Conservation (phyloP, 2,888 invertebrate species). For the Pyrgus malvae region DNA sequence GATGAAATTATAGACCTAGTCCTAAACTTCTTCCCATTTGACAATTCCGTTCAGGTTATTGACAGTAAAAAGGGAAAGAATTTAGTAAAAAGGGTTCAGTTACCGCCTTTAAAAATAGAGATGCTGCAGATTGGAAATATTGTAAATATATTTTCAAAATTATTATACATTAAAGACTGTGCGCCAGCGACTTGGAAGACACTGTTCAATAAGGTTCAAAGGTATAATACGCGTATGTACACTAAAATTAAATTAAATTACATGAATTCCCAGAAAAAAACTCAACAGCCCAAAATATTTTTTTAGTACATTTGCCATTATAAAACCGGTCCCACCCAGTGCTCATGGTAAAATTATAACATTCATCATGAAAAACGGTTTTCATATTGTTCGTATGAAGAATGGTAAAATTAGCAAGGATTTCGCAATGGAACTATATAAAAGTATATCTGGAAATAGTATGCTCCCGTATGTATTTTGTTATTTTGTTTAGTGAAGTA, state of each 20-base stretch:
- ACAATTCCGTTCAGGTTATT: constrained; percentile 90
- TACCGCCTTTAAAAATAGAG: constrained; percentile 82
- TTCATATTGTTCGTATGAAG: constrained; percentile 86
- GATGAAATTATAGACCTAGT: constrained; percentile 86
- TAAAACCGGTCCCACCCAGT: constrained; percentile 88
- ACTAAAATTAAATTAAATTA: background rate
- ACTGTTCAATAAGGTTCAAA: constrained; percentile 83
- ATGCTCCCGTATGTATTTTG: constrained; percentile 84
- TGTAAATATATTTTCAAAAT: constrained; percentile 87
- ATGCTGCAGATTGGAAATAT: constrained; percentile 89
- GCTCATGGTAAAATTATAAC: constrained; percentile 89
- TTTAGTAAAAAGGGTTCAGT: constrained; percentile 84
- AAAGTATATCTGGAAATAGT: constrained; percentile 77
- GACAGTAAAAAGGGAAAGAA: constrained; percentile 82
- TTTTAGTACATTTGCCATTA: constrained; percentile 87
- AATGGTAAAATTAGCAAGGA: constrained; percentile 87
- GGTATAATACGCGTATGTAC: no score
- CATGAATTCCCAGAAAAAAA: background rate
- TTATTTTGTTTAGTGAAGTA: no score
- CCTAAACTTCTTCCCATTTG: constrained; percentile 88
- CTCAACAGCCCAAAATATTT: background rate
- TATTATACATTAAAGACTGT: constrained; percentile 86
- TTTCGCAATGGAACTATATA: constrained; percentile 85
- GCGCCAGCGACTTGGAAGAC: constrained; percentile 85
- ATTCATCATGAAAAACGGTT: constrained; percentile 83